Evolutionary conservation across 2,888 invertebrate species (phyloP).

Genomic region (Myopa testacea): DNA sequence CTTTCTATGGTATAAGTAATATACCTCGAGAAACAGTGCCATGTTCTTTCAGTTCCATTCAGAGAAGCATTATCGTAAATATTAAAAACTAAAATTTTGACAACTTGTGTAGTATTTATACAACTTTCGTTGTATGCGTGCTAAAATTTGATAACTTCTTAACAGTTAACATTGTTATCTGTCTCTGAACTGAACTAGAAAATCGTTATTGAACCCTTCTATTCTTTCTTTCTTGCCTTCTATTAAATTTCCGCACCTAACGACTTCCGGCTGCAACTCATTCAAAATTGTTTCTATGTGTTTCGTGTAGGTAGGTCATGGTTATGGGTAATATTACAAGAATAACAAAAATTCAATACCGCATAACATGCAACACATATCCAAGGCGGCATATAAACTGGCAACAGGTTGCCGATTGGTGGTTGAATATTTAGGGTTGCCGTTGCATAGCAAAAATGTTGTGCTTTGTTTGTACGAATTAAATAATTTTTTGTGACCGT

Average conservation of each 20-base stretch:
- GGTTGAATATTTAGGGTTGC: conserved; percentile 42
- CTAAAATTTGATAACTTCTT: too few relatives aligned
- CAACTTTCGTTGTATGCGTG: too few relatives aligned
- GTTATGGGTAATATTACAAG: not conserved
- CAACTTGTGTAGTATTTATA: too few relatives aligned
- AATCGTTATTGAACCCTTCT: too few relatives aligned
- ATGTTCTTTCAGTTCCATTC: too few relatives aligned
- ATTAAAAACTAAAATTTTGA: too few relatives aligned
- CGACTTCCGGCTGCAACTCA: too few relatives aligned
- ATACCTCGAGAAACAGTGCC: too few relatives aligned
- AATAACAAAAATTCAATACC: not conserved
- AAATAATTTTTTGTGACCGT: conserved; percentile 38
- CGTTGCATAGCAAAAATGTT: conserved; percentile 68
- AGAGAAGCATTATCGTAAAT: too few relatives aligned
- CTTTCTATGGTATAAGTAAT: too few relatives aligned
- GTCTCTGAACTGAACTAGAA: too few relatives aligned
- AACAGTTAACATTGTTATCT: too few relatives aligned
- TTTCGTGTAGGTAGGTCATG: not conserved
- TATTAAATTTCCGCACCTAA: not conserved
- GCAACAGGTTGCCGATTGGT: conserved; percentile 38
- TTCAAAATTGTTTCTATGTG: not conserved
- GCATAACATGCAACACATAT: not conserved
- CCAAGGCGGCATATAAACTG: not conserved
- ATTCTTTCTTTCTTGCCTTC: not conserved
- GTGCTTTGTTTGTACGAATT: conserved; percentile 48